phyloP scores from a whole-genome alignment of 2,888 invertebrate genomes.

The Xanthia togata region DNA sequence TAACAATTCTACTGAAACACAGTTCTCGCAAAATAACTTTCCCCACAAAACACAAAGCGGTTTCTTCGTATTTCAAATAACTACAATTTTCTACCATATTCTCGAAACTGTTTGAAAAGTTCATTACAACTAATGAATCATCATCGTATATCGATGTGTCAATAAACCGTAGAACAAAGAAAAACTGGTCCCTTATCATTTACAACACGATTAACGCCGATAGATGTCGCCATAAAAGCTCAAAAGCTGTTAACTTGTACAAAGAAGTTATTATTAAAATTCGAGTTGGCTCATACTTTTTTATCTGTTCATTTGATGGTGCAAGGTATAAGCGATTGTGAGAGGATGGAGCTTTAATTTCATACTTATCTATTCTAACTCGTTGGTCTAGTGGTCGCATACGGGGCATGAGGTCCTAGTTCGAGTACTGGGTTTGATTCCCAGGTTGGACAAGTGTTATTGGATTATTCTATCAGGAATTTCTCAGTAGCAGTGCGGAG shows the following conservation, averaged over 20 bases:
- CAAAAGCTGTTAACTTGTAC: conserved; percentile 75
- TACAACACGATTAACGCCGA: conserved; percentile 71
- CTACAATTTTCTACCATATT: conserved; percentile 30
- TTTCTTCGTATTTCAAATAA: conserved; percentile 19
- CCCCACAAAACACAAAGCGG: background rate
- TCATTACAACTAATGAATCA: conserved; percentile 64
- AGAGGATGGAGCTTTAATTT: background rate
- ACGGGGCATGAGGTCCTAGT: too few species aligned
- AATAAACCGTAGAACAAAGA: conserved; percentile 80
- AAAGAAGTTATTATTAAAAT: conserved; percentile 85
- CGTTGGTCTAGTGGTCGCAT: too few species aligned
- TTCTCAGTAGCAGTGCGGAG: too few species aligned
- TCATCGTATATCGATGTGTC: conserved; percentile 70
- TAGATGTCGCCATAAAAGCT: conserved; percentile 77
- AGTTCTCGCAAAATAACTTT: background rate
- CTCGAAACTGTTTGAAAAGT: conserved; percentile 38
- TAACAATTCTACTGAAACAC: background rate
- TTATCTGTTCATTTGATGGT: conserved; percentile 74
- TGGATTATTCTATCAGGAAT: too few species aligned
- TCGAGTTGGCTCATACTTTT: conserved; percentile 77
- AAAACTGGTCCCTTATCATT: conserved; percentile 74
- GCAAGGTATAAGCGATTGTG: conserved; percentile 3
- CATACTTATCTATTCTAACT: too few species aligned
- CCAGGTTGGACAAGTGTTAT: too few species aligned
- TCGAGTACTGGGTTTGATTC: too few species aligned